phyloP scores from a whole-genome alignment of 2,888 invertebrate species.

The Tachina lurida region DNA sequence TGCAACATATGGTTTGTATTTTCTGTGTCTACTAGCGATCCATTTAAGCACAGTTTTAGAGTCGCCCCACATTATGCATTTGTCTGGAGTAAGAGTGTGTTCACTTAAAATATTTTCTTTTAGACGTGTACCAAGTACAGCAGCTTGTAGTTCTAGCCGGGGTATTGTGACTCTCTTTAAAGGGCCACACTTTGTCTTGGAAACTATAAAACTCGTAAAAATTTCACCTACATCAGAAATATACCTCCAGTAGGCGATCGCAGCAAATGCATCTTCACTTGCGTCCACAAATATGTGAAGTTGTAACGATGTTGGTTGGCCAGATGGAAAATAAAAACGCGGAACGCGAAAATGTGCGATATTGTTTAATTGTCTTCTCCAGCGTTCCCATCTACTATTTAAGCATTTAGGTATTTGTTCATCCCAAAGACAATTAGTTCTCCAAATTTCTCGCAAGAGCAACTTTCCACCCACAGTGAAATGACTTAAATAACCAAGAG shows the following conservation, averaged over 20 bases:
- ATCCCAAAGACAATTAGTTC: conserved; percentile 58
- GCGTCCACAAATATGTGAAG: conserved; percentile 20
- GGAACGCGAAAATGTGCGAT: background rate
- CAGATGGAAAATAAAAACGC: conserved; percentile 29
- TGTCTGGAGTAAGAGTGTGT: conserved; percentile 12
- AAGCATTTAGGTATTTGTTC: conserved; percentile 59
- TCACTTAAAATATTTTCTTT: conserved; percentile 8
- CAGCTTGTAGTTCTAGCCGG: conserved; percentile 23
- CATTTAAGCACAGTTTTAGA: no score
- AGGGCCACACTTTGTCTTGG: conserved; percentile 18
- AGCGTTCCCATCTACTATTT: conserved; percentile 14
- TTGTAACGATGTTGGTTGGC: background rate
- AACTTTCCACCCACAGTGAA: conserved; percentile 33
- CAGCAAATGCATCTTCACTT: no score
- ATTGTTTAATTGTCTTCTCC: conserved; percentile 10
- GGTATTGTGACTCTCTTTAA: background rate
- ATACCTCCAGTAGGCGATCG: conserved; percentile 31
- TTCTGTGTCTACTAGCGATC: background rate
- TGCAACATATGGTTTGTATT: background rate
- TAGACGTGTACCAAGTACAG: conserved; percentile 23
- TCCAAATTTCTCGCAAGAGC: conserved; percentile 44
- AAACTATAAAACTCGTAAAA: conserved; percentile 2
- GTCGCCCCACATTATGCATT: no score
- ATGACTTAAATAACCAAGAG: no score
- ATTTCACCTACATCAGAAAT: background rate